These are phyloP conservation scores for Eptatretus burgeri DNA, from an alignment of 2,113 vertebrate genomes.

Conservation along the genomic window DNA sequence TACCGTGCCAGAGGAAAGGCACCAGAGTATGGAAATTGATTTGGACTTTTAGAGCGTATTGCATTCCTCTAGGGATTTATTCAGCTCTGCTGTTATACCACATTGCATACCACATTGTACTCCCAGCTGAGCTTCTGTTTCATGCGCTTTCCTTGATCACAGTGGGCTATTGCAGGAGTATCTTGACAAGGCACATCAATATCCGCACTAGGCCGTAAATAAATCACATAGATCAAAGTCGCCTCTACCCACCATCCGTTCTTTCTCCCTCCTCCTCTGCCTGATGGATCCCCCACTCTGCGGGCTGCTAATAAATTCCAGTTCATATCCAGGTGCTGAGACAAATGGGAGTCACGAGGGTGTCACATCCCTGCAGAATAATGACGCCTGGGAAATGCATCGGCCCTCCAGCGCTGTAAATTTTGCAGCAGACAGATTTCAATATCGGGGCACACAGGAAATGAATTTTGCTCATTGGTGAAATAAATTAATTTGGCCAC, in stretches of 20 bases:
- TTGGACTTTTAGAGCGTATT: too few relatives aligned
- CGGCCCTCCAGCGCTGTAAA: not conserved
- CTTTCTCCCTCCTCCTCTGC: not conserved
- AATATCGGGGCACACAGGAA: constrained; percentile 6
- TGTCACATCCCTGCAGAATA: constrained; percentile 5
- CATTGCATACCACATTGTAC: too few relatives aligned
- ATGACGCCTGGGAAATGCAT: constrained; percentile 5
- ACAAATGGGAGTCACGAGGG: constrained; percentile 5
- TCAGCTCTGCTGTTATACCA: too few relatives aligned
- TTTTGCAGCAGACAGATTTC: constrained; percentile 4
- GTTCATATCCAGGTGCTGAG: not conserved
- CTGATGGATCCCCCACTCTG: not conserved
- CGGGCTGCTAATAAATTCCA: constrained; percentile 6
- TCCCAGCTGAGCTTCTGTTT: too few relatives aligned
- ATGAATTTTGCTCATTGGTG: not conserved
- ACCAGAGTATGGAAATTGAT: too few relatives aligned
- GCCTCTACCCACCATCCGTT: constrained; percentile 1
- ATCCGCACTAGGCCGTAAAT: constrained; percentile 1
- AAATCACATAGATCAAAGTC: constrained; percentile 5
- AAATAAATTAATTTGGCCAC: too few relatives aligned
- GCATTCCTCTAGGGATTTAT: too few relatives aligned
- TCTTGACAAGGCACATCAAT: not conserved
- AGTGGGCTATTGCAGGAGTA: not conserved
- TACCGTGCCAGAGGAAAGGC: too few relatives aligned
- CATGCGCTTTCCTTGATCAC: not conserved